phyloP scores from a whole-genome alignment of 2,888 invertebrate species.

The Meliscaeva auricollis region DNA sequence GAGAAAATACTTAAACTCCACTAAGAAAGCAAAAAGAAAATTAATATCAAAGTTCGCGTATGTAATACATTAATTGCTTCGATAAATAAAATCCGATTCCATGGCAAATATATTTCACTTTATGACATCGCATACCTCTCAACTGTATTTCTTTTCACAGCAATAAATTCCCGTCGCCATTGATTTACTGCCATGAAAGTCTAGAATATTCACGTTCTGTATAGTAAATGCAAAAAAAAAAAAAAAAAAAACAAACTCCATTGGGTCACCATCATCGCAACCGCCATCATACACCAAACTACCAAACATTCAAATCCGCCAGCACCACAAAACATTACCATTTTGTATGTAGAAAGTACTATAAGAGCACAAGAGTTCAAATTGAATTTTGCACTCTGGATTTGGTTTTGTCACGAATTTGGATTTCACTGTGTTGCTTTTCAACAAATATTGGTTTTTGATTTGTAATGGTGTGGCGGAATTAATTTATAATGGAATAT shows the following conservation, averaged over 20 bases:
- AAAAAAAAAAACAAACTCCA: background rate
- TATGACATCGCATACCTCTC: constrained; percentile 48
- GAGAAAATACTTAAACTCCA: background rate
- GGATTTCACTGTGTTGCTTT: constrained; percentile 11
- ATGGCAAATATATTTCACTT: constrained; percentile 51
- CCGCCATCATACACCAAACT: background rate
- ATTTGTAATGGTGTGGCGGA: constrained; percentile 30
- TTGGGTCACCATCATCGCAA: constrained; percentile 8
- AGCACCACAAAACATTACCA: constrained; percentile 14
- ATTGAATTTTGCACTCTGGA: constrained; percentile 24
- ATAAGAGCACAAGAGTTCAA: constrained; percentile 17
- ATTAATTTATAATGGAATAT: constrained; percentile 45
- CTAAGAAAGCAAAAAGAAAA: constrained; percentile 9
- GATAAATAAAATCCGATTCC: constrained; percentile 57
- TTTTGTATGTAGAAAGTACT: background rate
- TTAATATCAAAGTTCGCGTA: constrained; percentile 57
- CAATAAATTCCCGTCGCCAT: constrained; percentile 56
- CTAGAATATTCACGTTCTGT: background rate
- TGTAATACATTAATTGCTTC: constrained; percentile 43
- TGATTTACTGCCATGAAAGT: constrained; percentile 56
- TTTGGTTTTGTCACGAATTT: constrained; percentile 54
- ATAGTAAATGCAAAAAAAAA: background rate
- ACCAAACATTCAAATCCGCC: background rate
- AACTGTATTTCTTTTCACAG: constrained; percentile 25
- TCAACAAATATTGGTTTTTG: constrained; percentile 53